Evolutionary conservation across 2,113 vertebrate species (phyloP), one percentile per base, ranked within the genome.

Genomic region (Anarrhichthys ocellatus): DNA sequence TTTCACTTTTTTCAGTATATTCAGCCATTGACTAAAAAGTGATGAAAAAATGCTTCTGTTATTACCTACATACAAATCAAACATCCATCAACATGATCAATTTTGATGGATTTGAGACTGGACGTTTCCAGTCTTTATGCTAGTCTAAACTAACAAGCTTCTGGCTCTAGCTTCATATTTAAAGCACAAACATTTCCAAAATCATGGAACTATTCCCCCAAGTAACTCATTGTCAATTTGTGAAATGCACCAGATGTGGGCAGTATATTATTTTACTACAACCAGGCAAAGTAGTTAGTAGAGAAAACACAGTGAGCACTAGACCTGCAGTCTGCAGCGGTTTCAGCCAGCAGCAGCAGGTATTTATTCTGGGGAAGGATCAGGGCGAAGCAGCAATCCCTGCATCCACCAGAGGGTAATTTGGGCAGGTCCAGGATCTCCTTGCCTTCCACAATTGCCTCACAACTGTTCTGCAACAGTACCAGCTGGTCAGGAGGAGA

Each of bases 321-420:
- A 66, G 36, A 96, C 96, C 95, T 95, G 95, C 95, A 96, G 54
- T 95, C 94, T 44, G 93, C 87, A 46, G 91, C 50, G 13, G 86
- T 92, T 14, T 95, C 93, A 0, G 96, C 87, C 46, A 96, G 69
- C 67, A 96, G 88, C 70, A 96, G 89, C 34, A 96, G 88, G 78
- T 91, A 94, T 68, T 94, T 95, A 75, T 94, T 94, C 52, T 95
- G 94, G 6, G 79, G 52, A 20, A 96, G 89, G 52, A 95, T 93
- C n/a, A 96, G 87, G 1, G 95, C 96, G 34, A 96, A 92, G 83
- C 96, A 96, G 91, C 94, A 93, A 73, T 95, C 95, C 69, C 91
- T 91, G 64, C 88, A 72, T 29, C 93, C 93, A 0, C 94, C 94
- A 3, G 92, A 76, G 0, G 96, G 96, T 42, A 96, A 85, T 29